These are phyloP conservation scores for Tipula unca DNA, from an alignment of 2,888 invertebrate species.

Conservation along the genomic window DNA sequence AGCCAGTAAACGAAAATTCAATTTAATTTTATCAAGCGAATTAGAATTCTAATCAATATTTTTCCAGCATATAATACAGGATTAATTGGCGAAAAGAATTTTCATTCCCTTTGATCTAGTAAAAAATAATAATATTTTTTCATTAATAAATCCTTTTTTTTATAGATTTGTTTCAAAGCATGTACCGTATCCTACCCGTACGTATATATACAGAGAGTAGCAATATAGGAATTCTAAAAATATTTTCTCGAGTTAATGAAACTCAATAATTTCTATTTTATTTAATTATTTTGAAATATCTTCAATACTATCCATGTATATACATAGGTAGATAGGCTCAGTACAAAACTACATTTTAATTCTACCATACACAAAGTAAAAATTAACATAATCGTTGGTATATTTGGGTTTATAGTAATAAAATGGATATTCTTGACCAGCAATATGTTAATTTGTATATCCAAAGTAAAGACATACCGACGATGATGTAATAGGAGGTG, in stretches of 20 bases:
- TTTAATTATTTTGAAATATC: background rate
- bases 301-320: background rate
- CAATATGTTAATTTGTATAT: background rate
- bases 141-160: background rate
- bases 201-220: background rate
- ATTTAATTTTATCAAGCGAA: background rate
- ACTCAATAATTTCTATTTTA: background rate
- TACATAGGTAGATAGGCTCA: too few species aligned
- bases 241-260: background rate
- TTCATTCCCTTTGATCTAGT: background rate
- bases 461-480: background rate
- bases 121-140: background rate
- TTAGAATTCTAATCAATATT: background rate
- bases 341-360: background rate
- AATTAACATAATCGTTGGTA: background rate
- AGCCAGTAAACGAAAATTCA: too few species aligned
- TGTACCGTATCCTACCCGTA: too few species aligned
- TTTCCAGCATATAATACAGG: background rate
- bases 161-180: background rate
- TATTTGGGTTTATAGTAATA: background rate
- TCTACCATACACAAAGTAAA: background rate
- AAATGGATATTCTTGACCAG: background rate
- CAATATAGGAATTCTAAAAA: background rate
- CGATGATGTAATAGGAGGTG: background rate
- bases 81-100: background rate